Conservation (phyloP, 2,888 invertebrate genomes). For the Cinara cedri region DNA sequence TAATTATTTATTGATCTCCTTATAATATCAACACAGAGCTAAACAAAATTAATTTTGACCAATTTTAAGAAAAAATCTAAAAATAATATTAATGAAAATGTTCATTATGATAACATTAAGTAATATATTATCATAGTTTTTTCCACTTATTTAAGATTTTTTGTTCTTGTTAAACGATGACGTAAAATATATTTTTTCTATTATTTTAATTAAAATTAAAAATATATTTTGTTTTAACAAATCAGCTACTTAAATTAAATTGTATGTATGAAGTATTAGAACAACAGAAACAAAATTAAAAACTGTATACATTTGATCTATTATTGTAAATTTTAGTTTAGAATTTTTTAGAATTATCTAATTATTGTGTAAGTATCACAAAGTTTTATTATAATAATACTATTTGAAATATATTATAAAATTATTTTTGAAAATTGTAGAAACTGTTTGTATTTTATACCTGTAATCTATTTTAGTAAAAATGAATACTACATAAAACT, state of each 20-base stretch:
- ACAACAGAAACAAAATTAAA: not conserved
- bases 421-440: slow-evolving; percentile 25
- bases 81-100: too few species aligned
- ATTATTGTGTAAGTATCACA: not conserved
- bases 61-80: too few species aligned
- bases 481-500: not conserved
- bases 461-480: not conserved
- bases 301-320: not conserved
- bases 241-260: slow-evolving; percentile 37
- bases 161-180: not conserved
- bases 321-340: slow-evolving; percentile 4
- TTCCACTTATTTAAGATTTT: not conserved
- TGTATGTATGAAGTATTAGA: not conserved
- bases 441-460: slow-evolving; percentile 19
- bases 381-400: not conserved
- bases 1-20: not conserved
- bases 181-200: not conserved
- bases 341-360: slow-evolving; percentile 13
- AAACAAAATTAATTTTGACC: too few species aligned
- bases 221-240: slow-evolving; percentile 15
- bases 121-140: not conserved
- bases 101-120: too few species aligned
- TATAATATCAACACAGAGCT: not conserved
- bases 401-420: not conserved
- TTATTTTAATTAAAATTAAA: not conserved